A percentile compares a stretch with the other conserved stretches of the same genome.
phyloP scores from a whole-genome alignment of 2,797 vertebrate species.

The Pseudocheirus occidentalis region DNA sequence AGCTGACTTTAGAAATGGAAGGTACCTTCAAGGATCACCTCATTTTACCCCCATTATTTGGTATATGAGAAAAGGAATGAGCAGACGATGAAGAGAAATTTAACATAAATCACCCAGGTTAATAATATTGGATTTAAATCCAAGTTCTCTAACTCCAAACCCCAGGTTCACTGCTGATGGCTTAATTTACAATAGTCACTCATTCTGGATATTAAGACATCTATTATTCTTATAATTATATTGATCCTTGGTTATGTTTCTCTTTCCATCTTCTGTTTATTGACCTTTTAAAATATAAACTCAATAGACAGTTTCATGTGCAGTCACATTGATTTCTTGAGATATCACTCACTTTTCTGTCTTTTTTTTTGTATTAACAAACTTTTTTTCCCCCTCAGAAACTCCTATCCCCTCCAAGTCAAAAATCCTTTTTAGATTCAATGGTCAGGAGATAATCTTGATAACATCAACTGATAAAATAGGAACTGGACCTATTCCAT shows the following conservation, averaged over 20 bases:
- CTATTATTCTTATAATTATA: neutral
- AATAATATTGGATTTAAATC: no score
- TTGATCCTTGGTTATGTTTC: neutral
- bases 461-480: neutral
- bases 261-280: neutral
- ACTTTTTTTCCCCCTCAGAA: neutral
- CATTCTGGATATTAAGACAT: neutral
- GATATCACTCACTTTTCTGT: neutral
- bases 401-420: neutral
- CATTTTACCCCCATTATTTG: no score
- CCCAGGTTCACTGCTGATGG: no score
- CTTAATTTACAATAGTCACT: no score
- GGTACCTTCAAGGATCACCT: no score
- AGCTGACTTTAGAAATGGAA: no score
- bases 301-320: neutral
- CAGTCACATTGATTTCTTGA: neutral
- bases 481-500: neutral
- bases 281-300: neutral
- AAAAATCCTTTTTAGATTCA: neutral
- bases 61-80: no score
- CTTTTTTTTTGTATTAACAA: neutral
- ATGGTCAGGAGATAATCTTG: neutral
- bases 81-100: no score
- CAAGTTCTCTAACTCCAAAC: no score
- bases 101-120: no score